Evolutionary conservation across 1,140 invertebrate genomes (phyloP), one percentile per base, ranked within the genome.

Genomic region (Steinernema feltiae): DNA sequence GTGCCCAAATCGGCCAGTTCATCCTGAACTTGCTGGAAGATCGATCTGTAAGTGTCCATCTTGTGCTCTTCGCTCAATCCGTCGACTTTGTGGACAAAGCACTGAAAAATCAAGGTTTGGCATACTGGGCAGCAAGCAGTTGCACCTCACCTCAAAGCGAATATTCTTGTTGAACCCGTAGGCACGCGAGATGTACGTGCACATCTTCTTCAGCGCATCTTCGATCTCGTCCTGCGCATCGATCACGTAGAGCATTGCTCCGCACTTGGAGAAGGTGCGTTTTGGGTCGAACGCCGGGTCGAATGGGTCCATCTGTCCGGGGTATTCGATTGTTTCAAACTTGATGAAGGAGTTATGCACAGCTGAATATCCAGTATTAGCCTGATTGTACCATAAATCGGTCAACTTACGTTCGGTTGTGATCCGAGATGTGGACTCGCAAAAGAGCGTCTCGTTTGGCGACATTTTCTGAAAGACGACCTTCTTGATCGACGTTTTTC

Each of bases 401-500:
- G 30, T 24, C 15, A 70, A 81, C 82, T 85, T 81, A 89, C 97
- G 94, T 88, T 98, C 95, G 89, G 97, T 98, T 1, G 96, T 93
- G 80, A 99, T 95, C 90, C 98, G 95, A 86, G 96, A 97, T 73
- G 96, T 99, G 80, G 94, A 96, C 88, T 98, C 97, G 46, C 99
- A 88, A 83, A 99, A 99, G n/a, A 99, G 88, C 1, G 97, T 99
- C 89, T 99, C 97, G 89, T 98, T 99, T 7, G 97, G 97, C 15
- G 95, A 97, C 93, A 99, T 98, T 90, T 99, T 99, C 85, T 99
- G 96, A 88, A 99, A 99, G 17, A 99, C 97, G 7, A 99, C 97
- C 90, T 99, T 99, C 87, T 98, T 94, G 85, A 99, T 99, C 0
- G 97, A 99, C n/a, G 96, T 98, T 88, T 99, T 99, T 75, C 97